These are phyloP conservation scores for Falco peregrinus DNA, from an alignment of 2,797 vertebrate species.

Conservation along the genomic window DNA sequence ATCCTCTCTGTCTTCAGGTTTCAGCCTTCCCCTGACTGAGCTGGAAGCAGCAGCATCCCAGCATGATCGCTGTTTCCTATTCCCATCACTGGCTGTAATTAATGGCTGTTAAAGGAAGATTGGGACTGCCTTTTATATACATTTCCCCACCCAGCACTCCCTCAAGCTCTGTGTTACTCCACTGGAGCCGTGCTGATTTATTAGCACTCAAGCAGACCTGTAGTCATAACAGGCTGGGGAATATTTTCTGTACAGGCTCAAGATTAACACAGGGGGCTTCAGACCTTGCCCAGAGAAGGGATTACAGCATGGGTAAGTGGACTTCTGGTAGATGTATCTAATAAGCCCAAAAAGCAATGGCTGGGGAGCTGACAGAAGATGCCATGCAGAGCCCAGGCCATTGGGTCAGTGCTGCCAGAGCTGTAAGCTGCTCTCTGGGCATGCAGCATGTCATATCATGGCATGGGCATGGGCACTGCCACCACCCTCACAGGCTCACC, in stretches of 20 bases:
- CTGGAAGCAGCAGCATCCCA: background rate
- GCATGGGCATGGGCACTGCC: background rate
- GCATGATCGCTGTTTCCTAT: background rate
- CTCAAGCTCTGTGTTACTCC: background rate
- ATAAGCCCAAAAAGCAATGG: background rate
- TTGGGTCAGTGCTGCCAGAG: background rate
- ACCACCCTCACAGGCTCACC: background rate
- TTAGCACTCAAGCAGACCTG: background rate
- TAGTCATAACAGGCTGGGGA: slow-evolving; percentile 42
- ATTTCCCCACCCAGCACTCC: background rate
- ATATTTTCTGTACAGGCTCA: slow-evolving; percentile 9
- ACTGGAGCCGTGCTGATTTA: background rate
- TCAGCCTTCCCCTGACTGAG: background rate
- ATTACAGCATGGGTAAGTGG: background rate
- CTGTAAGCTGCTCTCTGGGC: background rate
- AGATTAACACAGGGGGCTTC: background rate
- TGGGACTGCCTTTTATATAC: background rate
- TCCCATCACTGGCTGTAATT: background rate
- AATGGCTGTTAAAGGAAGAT: slow-evolving; percentile 9
- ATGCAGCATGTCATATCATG: background rate
- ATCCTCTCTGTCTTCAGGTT: background rate
- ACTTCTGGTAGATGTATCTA: background rate
- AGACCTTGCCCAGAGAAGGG: background rate
- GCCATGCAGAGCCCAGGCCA: background rate
- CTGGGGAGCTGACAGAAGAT: background rate